Evolutionary conservation across 2,113 vertebrate genomes (phyloP), one percentile per base, ranked within the genome.

Genomic region (Tetraodon nigroviridis): DNA sequence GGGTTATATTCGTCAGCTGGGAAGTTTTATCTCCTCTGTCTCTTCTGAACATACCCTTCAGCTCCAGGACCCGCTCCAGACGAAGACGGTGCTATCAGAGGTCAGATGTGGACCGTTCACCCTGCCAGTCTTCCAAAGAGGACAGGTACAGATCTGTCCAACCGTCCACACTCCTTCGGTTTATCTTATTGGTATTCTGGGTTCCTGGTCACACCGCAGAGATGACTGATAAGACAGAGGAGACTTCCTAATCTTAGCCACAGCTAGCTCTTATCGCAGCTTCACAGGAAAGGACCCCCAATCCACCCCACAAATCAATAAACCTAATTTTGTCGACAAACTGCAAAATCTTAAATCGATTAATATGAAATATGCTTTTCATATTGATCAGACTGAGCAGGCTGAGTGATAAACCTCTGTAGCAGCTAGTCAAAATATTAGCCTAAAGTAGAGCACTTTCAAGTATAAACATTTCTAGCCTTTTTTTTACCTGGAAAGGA

Each of bases 31-130:
- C 44, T 46, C n/a, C 46, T 22, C 49, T 57, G 15, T 69, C 49
- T 62, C 47, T 47, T 40, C 63, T 78, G 55, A 14, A 64, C 51
- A 13, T 56, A 42, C 16, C 10, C 37, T 51, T 51, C 90, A 98
- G 95, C 80, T 95, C 93, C 4, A 89, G 88, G 84, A 92, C 91
- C 75, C 91, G 90, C 79, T 89, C 92, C 15, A 92, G 87, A 42
- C 90, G 88, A 56, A 93, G 81, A 46, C 92, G 78, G 5, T 91
- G 80, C 45, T 87, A 83, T 71, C 91, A 79, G 65, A 90, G 86
- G 84, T 92, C 93, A 4, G 80, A 88, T 73, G 93, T 92, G 0
- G 84, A 88, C 78, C 92, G 90, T 84, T 92, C 91, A 0, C 89
- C 88, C 73, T 92, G 90, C 29, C 90, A 78, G 7, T 92, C 92